A percentile compares a stretch with the other conserved stretches of the same genome.
Evolutionary conservation across 2,113 vertebrate species (phyloP).

Genomic region (Phalacrocorax brasilianus): DNA sequence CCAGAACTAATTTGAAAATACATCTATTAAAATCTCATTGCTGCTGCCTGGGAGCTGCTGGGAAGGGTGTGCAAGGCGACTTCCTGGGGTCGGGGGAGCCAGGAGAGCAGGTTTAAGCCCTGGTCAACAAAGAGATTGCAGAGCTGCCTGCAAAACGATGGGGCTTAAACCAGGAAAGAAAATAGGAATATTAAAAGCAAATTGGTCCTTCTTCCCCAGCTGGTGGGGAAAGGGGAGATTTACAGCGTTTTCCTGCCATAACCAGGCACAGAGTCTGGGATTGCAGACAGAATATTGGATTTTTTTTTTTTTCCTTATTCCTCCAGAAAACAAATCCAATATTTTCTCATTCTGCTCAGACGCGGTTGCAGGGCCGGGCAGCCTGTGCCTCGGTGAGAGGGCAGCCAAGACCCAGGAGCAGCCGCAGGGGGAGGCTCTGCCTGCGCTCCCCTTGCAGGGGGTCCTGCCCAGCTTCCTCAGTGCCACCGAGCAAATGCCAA

Average conservation of each 20-base stretch:
- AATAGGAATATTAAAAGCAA: slow-evolving; percentile 3
- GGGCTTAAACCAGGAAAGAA: neutral
- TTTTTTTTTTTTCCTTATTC: neutral
- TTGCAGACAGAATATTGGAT: slow-evolving; percentile 65
- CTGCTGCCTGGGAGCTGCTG: slow-evolving; percentile 27
- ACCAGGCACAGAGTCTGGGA: slow-evolving; percentile 1
- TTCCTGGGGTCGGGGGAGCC: slow-evolving; percentile 4
- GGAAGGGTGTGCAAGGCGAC: slow-evolving; percentile 33
- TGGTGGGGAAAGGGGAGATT: neutral
- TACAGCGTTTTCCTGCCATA: slow-evolving; percentile 28
- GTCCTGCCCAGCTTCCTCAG: accelerated
- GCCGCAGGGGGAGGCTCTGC: neutral
- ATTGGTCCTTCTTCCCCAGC: neutral
- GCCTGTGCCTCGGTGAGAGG: neutral
- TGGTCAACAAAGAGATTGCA: slow-evolving; percentile 51
- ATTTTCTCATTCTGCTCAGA: slow-evolving; percentile 42
- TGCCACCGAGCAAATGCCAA: accelerated
- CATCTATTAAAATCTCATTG: slow-evolving; percentile 76
- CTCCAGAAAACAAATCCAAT: slow-evolving; percentile 59
- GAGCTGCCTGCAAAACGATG: neutral
- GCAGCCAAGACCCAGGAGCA: neutral
- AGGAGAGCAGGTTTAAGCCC: slow-evolving; percentile 30
- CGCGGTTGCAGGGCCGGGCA: neutral
- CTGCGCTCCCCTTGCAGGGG: neutral
- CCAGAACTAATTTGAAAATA: slow-evolving; percentile 75